Percentiles rank a stretch among this genome's conserved stretches.
Conservation (phyloP, 2,113 vertebrate genomes). For the Heptranchias perlo region DNA sequence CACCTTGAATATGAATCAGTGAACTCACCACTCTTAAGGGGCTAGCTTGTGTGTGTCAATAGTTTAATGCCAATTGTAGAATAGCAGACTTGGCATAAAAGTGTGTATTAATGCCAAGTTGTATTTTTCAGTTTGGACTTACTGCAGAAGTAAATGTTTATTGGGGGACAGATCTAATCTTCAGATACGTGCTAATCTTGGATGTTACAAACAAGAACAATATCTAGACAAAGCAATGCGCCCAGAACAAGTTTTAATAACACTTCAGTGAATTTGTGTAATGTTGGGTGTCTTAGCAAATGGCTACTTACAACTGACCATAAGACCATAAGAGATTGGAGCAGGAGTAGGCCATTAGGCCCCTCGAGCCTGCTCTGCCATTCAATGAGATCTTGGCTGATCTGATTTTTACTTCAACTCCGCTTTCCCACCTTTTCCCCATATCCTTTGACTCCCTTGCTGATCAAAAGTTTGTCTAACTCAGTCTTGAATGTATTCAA, state of each 20-base stretch:
- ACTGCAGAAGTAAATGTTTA: neutral
- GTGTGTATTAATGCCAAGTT: neutral
- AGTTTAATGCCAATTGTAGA: neutral
- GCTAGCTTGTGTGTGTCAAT: neutral
- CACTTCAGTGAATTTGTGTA: neutral
- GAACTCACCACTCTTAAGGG: neutral
- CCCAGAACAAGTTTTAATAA: neutral
- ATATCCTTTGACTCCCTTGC: too few species aligned
- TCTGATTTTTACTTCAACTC: too few species aligned
- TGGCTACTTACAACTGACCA: neutral
- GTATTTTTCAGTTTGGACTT: neutral
- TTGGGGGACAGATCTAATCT: neutral
- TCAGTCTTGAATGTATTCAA: too few species aligned
- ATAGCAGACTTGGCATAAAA: neutral
- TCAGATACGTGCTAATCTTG: neutral
- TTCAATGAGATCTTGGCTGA: too few species aligned
- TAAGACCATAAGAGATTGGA: too few species aligned
- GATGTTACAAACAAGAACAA: neutral
- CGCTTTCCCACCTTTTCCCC: too few species aligned
- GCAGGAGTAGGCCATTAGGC: too few species aligned
- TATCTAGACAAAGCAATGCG: neutral
- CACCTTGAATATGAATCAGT: neutral
- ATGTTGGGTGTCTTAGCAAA: neutral
- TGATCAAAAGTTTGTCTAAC: too few species aligned
- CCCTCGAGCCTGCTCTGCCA: too few species aligned